These are phyloP conservation scores for Acyrthosiphon pisum DNA, from an alignment of 1,140 invertebrate species.

Conservation along the genomic window DNA sequence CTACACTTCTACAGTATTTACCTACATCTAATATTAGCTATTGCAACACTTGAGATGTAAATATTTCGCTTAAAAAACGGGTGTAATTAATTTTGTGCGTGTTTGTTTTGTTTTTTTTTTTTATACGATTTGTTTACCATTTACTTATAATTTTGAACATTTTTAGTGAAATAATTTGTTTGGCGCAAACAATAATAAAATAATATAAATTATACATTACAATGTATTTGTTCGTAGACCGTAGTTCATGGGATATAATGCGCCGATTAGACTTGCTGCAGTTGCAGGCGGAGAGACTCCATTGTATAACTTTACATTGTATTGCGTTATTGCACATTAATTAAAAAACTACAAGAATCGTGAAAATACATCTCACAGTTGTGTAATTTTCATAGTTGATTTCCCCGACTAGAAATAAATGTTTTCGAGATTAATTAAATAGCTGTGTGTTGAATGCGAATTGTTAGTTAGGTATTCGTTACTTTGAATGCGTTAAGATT, in stretches of 20 bases:
- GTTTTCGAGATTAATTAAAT: not conserved
- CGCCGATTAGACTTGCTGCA: not conserved
- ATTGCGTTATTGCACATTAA: not conserved
- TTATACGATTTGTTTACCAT: not conserved
- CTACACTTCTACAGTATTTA: not conserved
- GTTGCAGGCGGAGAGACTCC: not conserved
- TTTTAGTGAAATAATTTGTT: not conserved
- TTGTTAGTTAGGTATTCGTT: not conserved
- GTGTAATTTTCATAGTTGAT: slow-evolving; percentile 12
- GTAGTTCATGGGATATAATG: not conserved
- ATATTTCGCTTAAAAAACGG: not conserved
- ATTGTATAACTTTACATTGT: slow-evolving; percentile 16
- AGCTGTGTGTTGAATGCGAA: not conserved
- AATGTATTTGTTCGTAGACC: not conserved
- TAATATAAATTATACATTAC: not conserved
- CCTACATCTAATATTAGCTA: too few relatives aligned
- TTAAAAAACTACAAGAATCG: slow-evolving; percentile 26
- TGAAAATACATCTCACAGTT: slow-evolving; percentile 16
- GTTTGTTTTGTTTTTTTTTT: not conserved
- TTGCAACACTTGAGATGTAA: not conserved
- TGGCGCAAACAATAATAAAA: not conserved
- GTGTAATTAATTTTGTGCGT: not conserved
- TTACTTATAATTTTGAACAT: not conserved
- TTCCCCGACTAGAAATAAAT: not conserved
- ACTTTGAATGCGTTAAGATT: not conserved